These are phyloP conservation scores for Sinocyclocheilus maitianheensis DNA, from an alignment of 2,113 vertebrate species.

Conservation along the genomic window DNA sequence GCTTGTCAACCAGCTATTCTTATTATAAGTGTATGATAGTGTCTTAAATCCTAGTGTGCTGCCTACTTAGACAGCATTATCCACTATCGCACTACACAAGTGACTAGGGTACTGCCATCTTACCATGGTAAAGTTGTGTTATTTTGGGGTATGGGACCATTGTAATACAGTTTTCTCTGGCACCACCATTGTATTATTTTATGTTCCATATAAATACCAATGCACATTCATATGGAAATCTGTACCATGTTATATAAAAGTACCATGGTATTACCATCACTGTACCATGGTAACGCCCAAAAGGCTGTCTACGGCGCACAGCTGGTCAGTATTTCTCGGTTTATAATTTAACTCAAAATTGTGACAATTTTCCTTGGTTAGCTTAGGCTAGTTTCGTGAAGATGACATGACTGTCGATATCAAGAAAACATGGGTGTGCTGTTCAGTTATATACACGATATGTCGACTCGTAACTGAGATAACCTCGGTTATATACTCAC, in stretches of 20 bases:
- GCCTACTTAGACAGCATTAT: background rate
- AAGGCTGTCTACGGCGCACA: background rate
- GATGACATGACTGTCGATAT: background rate
- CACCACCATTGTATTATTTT: background rate
- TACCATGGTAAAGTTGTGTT: background rate
- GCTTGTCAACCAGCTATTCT: background rate
- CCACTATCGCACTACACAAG: background rate
- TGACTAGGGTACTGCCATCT: background rate
- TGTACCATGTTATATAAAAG: background rate
- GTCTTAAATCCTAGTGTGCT: background rate
- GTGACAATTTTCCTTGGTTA: background rate
- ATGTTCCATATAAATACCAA: background rate
- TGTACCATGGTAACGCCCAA: background rate
- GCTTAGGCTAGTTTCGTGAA: background rate
- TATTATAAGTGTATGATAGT: background rate
- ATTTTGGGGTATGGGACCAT: background rate
- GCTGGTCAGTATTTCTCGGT: background rate
- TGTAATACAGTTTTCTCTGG: background rate
- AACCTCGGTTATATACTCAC: constrained; percentile 67
- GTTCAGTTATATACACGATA: background rate
- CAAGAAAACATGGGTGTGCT: background rate
- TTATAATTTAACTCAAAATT: background rate
- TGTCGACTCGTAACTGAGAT: background rate
- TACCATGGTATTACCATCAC: background rate
- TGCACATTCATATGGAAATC: background rate